Evolutionary conservation across 2,797 vertebrate species (phyloP), one percentile per base, ranked within the genome.

Genomic region (Malurus splendens): DNA sequence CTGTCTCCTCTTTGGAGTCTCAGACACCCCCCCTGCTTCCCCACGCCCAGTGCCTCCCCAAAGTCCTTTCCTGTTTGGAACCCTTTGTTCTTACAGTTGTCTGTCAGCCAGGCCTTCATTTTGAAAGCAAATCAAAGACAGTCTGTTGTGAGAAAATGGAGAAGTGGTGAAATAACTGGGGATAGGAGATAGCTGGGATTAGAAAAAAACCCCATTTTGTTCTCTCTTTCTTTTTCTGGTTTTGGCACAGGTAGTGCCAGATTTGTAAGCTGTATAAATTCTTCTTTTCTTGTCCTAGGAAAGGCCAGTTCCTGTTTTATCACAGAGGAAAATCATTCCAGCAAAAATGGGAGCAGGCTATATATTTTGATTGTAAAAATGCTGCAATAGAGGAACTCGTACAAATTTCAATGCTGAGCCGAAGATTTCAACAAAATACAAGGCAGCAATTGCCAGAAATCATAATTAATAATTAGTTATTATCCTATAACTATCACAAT

Each of bases 381-480:
- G 42, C 83, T 73, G 71, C 80, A 51, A 86, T 89, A 83, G 87
- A 74, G 54, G 52, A 90, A 90, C 85, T 91, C 80, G 4, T 86
- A 88, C 30, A 76, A 79, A 93, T 91, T 86, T 84, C 42, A 82
- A 30, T 33, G 60, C 78, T 1, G 4, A 71, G 86, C 64, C 18
- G 71, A 88, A 84, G 83, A 76, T 79, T 94, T 90, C 86, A 76
- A 38, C 50, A n/a, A 83, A 92, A 90, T 67, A 60, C 50, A 67
- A 50, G 54, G 56, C 86, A 82, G 65, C 39, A 86, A 90, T 82
- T 84, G 81, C 91, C 79, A 83, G 68, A 82, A 93, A 93, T 74
- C 42, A 8, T 93, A 92, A 95, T 93, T 94, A 92, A 91, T 95
- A 93, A 92, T 95, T 94, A 93, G 87, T 80, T 89, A 89, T 89